phyloP scores from a whole-genome alignment of 2,113 vertebrate species.

The Festucalex cinctus region DNA sequence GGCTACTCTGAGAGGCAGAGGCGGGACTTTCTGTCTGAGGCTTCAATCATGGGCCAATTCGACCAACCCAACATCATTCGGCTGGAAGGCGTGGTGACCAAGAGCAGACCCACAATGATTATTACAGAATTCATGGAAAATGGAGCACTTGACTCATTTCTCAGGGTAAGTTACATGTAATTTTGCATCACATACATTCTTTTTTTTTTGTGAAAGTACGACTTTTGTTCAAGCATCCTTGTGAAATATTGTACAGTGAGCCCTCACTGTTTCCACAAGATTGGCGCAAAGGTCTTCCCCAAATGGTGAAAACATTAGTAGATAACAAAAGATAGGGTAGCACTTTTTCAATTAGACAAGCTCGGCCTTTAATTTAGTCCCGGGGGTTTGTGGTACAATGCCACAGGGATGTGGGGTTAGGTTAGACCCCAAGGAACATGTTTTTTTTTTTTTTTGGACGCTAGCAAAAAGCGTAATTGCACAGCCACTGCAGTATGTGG shows the following conservation, averaged over 20 bases:
- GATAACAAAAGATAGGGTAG: no score
- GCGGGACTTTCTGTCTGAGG: conserved; percentile 89
- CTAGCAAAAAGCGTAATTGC: no score
- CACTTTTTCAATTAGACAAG: no score
- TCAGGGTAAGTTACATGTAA: conserved; percentile 78
- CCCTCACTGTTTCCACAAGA: no score
- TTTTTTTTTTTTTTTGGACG: no score
- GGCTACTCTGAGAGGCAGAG: conserved; percentile 92
- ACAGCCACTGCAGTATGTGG: no score
- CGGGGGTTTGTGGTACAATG: no score
- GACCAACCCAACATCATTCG: conserved; percentile 94
- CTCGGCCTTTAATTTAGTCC: no score
- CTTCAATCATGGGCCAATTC: conserved; percentile 94
- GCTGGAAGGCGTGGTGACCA: conserved; percentile 71
- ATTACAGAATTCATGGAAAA: conserved; percentile 99
- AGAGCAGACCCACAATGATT: conserved; percentile 90
- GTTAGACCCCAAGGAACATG: no score
- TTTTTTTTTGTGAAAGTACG: background rate
- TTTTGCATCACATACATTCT: background rate
- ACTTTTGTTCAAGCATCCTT: background rate
- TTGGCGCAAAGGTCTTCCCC: no score
- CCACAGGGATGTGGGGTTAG: no score
- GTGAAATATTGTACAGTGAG: background rate
- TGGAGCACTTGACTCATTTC: conserved; percentile 90
- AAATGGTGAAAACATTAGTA: no score